These are phyloP conservation scores for Acleris cristana DNA, from an alignment of 2,888 invertebrate species.

Conservation along the genomic window DNA sequence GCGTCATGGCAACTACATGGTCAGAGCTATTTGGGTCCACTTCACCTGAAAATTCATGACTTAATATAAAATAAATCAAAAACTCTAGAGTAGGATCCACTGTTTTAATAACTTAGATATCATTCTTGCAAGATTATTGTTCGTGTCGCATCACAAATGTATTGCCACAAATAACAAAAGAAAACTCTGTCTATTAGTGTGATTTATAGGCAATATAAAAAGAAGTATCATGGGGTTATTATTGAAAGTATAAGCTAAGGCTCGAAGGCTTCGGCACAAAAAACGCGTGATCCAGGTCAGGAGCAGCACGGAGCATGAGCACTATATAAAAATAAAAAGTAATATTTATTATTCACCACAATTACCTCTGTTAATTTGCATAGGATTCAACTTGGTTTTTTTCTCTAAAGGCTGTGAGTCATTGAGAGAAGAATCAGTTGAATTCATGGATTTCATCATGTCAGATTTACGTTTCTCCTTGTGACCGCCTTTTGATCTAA, in stretches of 20 bases:
- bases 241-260: no score
- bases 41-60: slow-evolving; percentile 65
- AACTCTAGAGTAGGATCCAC: no score
- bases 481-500: slow-evolving; percentile 86
- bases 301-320: no score
- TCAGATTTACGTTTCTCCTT: slow-evolving; percentile 88
- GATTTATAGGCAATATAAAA: no score
- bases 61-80: neutral
- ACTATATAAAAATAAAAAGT: neutral
- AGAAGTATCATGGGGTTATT: no score
- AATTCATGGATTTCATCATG: slow-evolving; percentile 76
- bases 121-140: no score
- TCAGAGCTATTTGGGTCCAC: slow-evolving; percentile 94
- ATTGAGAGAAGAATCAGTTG: slow-evolving; percentile 63
- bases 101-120: no score
- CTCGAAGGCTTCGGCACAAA: no score
- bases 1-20: slow-evolving; percentile 97
- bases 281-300: no score
- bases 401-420: slow-evolving; percentile 75
- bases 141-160: no score
- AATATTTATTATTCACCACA: neutral
- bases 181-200: no score
- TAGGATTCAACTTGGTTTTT: slow-evolving; percentile 74
- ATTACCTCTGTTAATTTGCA: slow-evolving; percentile 66
- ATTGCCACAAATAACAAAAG: no score